These are phyloP conservation scores for Anaspis maculata DNA, from an alignment of 2,888 invertebrate species.

Conservation along the genomic window DNA sequence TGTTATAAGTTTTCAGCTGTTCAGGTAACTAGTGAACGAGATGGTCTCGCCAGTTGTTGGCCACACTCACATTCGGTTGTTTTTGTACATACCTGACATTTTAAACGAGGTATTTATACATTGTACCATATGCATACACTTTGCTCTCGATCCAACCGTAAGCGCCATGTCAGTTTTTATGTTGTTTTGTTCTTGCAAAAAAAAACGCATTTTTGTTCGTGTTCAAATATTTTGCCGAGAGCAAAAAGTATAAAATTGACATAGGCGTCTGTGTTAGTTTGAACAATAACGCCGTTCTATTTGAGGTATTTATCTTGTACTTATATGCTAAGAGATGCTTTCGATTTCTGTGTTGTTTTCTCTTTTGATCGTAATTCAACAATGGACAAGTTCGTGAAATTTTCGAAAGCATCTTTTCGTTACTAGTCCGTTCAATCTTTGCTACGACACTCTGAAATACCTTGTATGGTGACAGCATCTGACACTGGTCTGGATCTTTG, in stretches of 20 bases:
- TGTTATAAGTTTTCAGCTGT: constrained; percentile 29
- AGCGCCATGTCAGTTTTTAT: constrained; percentile 2
- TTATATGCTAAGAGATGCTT: neutral
- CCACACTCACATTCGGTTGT: constrained; percentile 24
- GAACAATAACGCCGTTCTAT: neutral
- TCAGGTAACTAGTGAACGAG: constrained; percentile 10
- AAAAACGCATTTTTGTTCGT: too few relatives aligned
- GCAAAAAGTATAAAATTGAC: too few relatives aligned
- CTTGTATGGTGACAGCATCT: constrained; percentile 16
- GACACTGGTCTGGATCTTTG: constrained; percentile 28
- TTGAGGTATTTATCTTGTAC: neutral
- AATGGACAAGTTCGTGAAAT: neutral
- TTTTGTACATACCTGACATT: constrained; percentile 25
- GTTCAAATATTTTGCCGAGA: too few relatives aligned
- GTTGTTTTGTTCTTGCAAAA: neutral
- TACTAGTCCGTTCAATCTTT: too few relatives aligned
- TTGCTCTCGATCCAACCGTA: too few relatives aligned
- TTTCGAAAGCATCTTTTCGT: neutral
- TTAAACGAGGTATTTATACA: constrained; percentile 27
- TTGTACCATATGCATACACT: constrained; percentile 7
- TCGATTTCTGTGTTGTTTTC: neutral
- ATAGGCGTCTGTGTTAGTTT: neutral
- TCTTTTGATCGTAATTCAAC: neutral
- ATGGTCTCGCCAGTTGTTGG: constrained; percentile 19
- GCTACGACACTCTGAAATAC: too few relatives aligned